These are phyloP conservation scores for Dunckerocampus dactyliophorus DNA, from an alignment of 2,113 vertebrate genomes.

Conservation along the genomic window DNA sequence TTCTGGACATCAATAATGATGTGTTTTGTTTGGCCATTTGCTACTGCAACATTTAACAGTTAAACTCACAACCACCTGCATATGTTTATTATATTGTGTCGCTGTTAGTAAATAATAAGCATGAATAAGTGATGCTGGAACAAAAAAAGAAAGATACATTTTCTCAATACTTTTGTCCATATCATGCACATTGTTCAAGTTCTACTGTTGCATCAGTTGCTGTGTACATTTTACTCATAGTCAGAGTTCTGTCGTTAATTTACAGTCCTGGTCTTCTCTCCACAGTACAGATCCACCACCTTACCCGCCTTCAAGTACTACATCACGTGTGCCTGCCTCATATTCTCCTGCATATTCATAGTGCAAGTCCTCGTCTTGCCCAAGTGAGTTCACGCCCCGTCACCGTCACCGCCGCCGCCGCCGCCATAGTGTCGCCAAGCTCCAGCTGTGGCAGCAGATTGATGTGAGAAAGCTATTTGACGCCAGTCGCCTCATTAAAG, in stretches of 20 bases:
- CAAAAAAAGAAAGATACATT: too few relatives aligned
- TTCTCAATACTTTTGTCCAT: too few relatives aligned
- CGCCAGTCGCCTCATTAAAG: conserved; percentile 52
- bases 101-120: too few relatives aligned
- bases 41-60: too few relatives aligned
- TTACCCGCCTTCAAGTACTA: conserved; percentile 97
- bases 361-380: conserved; percentile 92
- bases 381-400: conserved; percentile 80
- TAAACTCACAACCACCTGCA: too few relatives aligned
- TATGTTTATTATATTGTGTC: too few relatives aligned
- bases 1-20: too few relatives aligned
- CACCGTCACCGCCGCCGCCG: neutral
- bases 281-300: conserved; percentile 89
- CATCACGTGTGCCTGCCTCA: conserved; percentile 92
- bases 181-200: too few relatives aligned
- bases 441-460: conserved; percentile 35
- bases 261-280: conserved; percentile 18
- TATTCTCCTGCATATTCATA: conserved; percentile 95
- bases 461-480: conserved; percentile 44
- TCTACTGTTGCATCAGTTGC: too few relatives aligned
- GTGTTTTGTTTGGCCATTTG: too few relatives aligned
- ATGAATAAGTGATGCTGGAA: too few relatives aligned
- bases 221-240: neutral
- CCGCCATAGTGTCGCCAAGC: conserved; percentile 6
- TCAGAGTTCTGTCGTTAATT: neutral